Percentiles rank a stretch among this genome's conserved stretches.
These are phyloP conservation scores for Aethes cnicana DNA, from an alignment of 2,888 invertebrate species.

Conservation along the genomic window DNA sequence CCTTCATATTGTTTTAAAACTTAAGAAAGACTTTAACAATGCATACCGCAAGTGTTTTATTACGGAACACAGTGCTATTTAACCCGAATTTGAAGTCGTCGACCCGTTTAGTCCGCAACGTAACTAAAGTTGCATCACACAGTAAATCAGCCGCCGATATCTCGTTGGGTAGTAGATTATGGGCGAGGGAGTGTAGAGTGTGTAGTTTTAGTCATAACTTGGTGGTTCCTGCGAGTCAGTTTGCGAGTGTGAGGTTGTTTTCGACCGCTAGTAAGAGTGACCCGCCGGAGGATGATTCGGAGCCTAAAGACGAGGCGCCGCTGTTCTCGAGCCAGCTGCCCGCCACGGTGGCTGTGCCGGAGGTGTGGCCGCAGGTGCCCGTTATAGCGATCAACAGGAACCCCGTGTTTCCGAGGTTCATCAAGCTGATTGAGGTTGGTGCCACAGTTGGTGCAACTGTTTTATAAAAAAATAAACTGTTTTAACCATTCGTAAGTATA, in stretches of 20 bases:
- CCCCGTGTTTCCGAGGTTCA: conserved; percentile 98
- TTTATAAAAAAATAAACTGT: no score
- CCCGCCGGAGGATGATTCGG: conserved; percentile 64
- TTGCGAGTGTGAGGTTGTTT: conserved; percentile 51
- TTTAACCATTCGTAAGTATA: no score
- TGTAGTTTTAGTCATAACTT: conserved; percentile 48
- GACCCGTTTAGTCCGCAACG: conserved; percentile 55
- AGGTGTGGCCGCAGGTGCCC: conserved; percentile 97
- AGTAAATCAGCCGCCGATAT: conserved; percentile 53
- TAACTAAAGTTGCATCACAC: conserved; percentile 74
- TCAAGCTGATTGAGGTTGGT: conserved; percentile 95
- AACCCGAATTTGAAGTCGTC: conserved; percentile 59
- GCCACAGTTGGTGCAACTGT: not conserved
- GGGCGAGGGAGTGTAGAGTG: conserved; percentile 42
- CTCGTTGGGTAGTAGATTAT: conserved; percentile 39
- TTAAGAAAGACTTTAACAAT: conserved; percentile 45
- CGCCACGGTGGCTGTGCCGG: conserved; percentile 96
- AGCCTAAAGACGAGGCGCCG: conserved; percentile 67
- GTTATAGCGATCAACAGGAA: conserved; percentile 96
- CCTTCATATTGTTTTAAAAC: conserved; percentile 33
- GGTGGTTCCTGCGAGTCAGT: conserved; percentile 35
- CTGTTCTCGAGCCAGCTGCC: conserved; percentile 85
- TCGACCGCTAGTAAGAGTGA: conserved; percentile 64
- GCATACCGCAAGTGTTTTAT: conserved; percentile 66
- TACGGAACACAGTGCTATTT: conserved; percentile 58